These are phyloP conservation scores for Ctenodactylus gundi DNA, from an alignment of 2,113 vertebrate species.

Conservation along the genomic window DNA sequence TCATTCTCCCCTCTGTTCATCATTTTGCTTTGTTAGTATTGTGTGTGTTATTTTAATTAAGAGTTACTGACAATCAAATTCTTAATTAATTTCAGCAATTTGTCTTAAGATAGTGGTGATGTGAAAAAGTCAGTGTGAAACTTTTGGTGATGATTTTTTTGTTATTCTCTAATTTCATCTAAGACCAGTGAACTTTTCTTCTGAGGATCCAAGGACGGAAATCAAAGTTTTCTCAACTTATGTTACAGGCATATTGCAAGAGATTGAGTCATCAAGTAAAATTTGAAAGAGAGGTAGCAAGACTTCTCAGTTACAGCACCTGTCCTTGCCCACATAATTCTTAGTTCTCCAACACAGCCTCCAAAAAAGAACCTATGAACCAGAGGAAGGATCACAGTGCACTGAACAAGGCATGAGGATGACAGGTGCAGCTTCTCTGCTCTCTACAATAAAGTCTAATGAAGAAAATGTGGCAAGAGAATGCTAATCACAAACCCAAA, in stretches of 20 bases:
- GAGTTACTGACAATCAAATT: neutral
- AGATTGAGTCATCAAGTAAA: neutral
- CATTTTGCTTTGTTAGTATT: neutral
- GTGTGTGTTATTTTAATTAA: neutral
- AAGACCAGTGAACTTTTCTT: neutral
- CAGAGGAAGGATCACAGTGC: neutral
- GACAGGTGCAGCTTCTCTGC: neutral
- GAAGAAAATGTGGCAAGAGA: neutral
- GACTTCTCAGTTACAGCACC: neutral
- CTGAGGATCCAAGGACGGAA: neutral
- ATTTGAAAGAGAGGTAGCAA: neutral
- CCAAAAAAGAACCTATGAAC: neutral
- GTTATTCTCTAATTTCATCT: neutral
- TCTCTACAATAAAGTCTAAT: neutral
- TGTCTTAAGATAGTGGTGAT: neutral
- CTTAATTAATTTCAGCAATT: neutral
- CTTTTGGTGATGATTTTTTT: neutral
- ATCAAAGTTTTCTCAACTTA: neutral
- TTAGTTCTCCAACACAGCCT: neutral
- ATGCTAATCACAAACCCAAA: neutral
- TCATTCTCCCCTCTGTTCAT: neutral
- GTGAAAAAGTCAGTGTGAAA: neutral
- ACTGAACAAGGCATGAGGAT: neutral
- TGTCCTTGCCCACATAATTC: neutral
- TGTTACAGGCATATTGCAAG: neutral